Base-by-base conservation (phyloP, 2,113 vertebrate genomes). In the Mungos mungo region DNA sequence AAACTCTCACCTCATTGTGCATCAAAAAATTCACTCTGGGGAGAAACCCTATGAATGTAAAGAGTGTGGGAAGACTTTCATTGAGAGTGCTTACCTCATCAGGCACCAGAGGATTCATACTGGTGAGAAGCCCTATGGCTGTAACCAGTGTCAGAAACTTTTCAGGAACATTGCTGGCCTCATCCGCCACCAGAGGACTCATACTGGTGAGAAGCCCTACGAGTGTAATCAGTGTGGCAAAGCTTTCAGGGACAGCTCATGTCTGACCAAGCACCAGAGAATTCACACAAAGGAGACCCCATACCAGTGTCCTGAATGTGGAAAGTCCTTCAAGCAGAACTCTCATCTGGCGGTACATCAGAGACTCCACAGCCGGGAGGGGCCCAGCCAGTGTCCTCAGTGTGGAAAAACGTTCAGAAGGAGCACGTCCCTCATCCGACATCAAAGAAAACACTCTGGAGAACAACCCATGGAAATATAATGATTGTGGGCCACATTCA, bases 201-300 rank as follows among this genome's bases (percentile, higher is more conserved):
- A 98, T 93, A 98, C 98, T 31, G 98, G 98, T 1, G 98, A 98
- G 95, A 98, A 98, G 57, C 98, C 98, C 29, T 98, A 98, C 0
- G 98, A 96, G 8, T 99, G 98, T 69, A 96, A 89, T 16, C 98
- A 98, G 38, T 99, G 98, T 38, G 97, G 98, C 15, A 98, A 98
- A 93, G 98, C 98, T 57, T 99, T 98, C 33, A 97, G 98, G 38
- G 98, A 98, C 45, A 98, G 98, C 41, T 98, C 98, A 74, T 98
- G 98, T 38, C 97, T 99, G 21, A 97, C 97, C 38, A 98, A 98
- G 65, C 98, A 99, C 50, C 97, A 98, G 95, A 91, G 98, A 50
- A 96, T 97, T 47, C 98, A 98, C 88, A 98, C 98, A 0, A 98
- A 98, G 18, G 98, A 99, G 97, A 98, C 95, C 18, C 98, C 98